Evolutionary conservation across 2,888 invertebrate species (phyloP), one percentile per base, ranked within the genome.

Genomic region (Nycteola revayana): DNA sequence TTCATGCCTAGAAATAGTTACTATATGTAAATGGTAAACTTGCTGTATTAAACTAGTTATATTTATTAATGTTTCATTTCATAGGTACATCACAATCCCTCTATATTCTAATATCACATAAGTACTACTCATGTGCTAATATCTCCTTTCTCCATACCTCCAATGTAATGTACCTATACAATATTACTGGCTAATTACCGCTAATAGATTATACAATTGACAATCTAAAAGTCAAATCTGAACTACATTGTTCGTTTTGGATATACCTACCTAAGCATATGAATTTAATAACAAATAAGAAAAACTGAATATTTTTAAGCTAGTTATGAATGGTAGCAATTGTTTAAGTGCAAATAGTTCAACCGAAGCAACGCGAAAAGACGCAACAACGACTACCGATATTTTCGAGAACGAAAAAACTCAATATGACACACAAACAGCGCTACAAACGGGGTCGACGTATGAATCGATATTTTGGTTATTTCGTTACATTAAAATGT

Each of bases 11-110:
- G 72, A 63, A 48, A 60, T 74, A 75, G 67, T 60, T 57, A 61
- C 61, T 69, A 67, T 74, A 70, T 84, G 74, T 81, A 81, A 76
- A 77, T 82, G 66, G 70, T 80, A 68, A 75, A 74, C 70, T 74
- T 77, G 76, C 60, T 83, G 80, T 84, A 86, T 80, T 86, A 86
- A 84, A 84, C 66, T 84, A 83, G 79, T 71, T 76, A 82, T 72
- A 66, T 70, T 31, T 41, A 30, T 26, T 10, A 6, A 35, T 34
- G 31, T 52, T 52, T 52, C 25, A 47, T 28, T n/a, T n/a, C n/a
- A n/a, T n/a, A n/a, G n/a, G n/a, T n/a, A n/a, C n/a, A n/a, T n/a
- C n/a, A n/a, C n/a, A n/a, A n/a, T n/a, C n/a, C n/a, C n/a, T n/a
- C n/a, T n/a, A n/a, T n/a, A n/a, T n/a, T n/a, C n/a, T n/a, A n/a